These are phyloP conservation scores for Lucilia sericata DNA, from an alignment of 1,140 invertebrate species.

Conservation along the genomic window DNA sequence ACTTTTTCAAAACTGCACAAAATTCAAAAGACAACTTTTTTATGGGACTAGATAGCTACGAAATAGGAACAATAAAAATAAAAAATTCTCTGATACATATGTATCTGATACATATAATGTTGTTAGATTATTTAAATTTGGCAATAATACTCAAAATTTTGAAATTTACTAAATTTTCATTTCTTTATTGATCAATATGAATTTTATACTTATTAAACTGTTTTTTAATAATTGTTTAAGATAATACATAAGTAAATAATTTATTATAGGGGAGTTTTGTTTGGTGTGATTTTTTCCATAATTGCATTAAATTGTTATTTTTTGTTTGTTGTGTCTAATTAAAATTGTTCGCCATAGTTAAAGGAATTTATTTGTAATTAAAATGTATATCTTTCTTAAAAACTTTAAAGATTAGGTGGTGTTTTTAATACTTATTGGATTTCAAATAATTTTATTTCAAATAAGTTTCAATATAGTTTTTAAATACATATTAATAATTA, in stretches of 20 bases:
- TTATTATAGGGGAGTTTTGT: neutral
- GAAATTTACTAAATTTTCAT: constrained; percentile 13
- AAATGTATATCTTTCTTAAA: neutral
- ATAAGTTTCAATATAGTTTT: neutral
- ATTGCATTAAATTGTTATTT: constrained; percentile 8
- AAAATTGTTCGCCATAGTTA: neutral
- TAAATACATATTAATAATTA: constrained; percentile 16
- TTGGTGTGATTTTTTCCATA: neutral
- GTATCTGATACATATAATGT: no score
- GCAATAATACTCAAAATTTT: neutral
- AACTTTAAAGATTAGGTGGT: constrained; percentile 1
- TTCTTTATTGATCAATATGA: constrained; percentile 24
- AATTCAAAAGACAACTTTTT: no score
- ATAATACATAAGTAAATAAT: constrained; percentile 25
- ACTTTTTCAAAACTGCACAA: no score
- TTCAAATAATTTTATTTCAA: neutral
- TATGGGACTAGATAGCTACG: no score
- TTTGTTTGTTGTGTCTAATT: neutral
- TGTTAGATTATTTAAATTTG: no score
- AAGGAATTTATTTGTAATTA: neutral
- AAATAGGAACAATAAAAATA: no score
- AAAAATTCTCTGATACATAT: no score
- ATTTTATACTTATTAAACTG: neutral
- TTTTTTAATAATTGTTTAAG: neutral
- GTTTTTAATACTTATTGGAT: neutral